Evolutionary conservation across 2,113 vertebrate genomes (phyloP).

Genomic region (Coregonus clupeaformis): DNA sequence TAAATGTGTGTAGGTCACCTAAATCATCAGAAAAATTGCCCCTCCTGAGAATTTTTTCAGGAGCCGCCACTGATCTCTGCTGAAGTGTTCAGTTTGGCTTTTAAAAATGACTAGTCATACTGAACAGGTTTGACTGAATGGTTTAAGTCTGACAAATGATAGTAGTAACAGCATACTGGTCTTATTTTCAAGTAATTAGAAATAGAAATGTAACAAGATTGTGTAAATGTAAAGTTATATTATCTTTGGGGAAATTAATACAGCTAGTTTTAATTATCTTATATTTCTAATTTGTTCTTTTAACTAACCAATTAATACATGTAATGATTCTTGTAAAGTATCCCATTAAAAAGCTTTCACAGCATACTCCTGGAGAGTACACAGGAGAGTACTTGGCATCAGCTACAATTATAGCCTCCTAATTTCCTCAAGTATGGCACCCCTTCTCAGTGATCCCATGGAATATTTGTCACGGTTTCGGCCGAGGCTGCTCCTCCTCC

Average conservation of each 20-base stretch:
- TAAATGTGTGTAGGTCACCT: too few species aligned
- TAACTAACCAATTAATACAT: constrained; percentile 64
- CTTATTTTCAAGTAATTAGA: constrained; percentile 27
- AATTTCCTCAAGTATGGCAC: constrained; percentile 26
- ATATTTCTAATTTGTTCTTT: constrained; percentile 57
- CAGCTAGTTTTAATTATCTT: constrained; percentile 53
- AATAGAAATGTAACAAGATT: constrained; percentile 23
- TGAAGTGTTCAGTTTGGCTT: not conserved
- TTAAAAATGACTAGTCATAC: not conserved
- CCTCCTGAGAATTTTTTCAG: too few species aligned
- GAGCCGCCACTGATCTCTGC: too few species aligned
- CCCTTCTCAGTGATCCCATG: constrained; percentile 18
- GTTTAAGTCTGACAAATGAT: constrained; percentile 24
- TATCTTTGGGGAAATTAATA: constrained; percentile 57
- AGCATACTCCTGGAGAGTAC: constrained; percentile 33
- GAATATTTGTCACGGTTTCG: too few species aligned
- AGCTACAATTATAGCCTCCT: constrained; percentile 34
- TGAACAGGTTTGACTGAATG: constrained; percentile 18
- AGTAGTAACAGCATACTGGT: constrained; percentile 16
- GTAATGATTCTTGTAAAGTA: constrained; percentile 63
- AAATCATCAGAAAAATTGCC: too few species aligned
- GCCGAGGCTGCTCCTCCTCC: too few species aligned
- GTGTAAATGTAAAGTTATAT: constrained; percentile 21
- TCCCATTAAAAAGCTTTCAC: constrained; percentile 54
- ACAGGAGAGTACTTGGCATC: constrained; percentile 26